Percentiles rank a stretch among this genome's conserved stretches.
Conservation (phyloP, 1,140 invertebrate genomes). For the Drusus annulatus region DNA sequence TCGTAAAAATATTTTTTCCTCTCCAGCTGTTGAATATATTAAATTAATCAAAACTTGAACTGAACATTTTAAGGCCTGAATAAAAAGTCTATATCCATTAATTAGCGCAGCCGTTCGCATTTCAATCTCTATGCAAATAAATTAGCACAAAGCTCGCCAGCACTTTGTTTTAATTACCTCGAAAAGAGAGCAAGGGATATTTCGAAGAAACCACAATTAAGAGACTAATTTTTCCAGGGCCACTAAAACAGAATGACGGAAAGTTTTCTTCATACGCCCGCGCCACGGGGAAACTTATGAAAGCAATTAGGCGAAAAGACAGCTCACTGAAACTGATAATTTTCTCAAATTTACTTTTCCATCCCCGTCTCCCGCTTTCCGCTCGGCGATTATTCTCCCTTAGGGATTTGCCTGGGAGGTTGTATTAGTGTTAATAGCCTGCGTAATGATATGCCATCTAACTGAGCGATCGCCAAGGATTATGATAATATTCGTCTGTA, state of each 20-base stretch:
- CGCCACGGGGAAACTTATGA: slow-evolving; percentile 54
- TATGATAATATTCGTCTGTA: slow-evolving; percentile 55
- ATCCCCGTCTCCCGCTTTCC: slow-evolving; percentile 42
- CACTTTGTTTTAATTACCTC: slow-evolving; percentile 50
- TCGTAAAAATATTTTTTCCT: too few relatives aligned
- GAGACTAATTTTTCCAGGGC: slow-evolving; percentile 53
- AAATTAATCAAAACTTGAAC: slow-evolving; percentile 22
- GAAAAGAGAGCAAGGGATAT: slow-evolving; percentile 44
- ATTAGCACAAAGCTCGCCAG: slow-evolving; percentile 40
- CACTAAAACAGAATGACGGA: slow-evolving; percentile 49
- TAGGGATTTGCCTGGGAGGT: slow-evolving; percentile 37
- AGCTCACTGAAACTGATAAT: slow-evolving; percentile 56
- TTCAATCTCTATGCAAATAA: slow-evolving; percentile 48
- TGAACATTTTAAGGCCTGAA: slow-evolving; percentile 16
- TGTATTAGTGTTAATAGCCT: slow-evolving; percentile 56
- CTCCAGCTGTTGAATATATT: slow-evolving; percentile 14
- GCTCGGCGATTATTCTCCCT: slow-evolving; percentile 51
- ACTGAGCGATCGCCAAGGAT: slow-evolving; percentile 54
- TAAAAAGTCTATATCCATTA: slow-evolving; percentile 44
- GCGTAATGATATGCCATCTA: slow-evolving; percentile 56
- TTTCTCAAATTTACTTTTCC: slow-evolving; percentile 58
- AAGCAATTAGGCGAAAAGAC: slow-evolving; percentile 57
- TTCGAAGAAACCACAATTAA: slow-evolving; percentile 56
- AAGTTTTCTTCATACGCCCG: slow-evolving; percentile 56
- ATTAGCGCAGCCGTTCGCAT: slow-evolving; percentile 42